Percentiles rank a stretch among this genome's conserved stretches.
These are phyloP conservation scores for Lamellibrachia satsuma DNA, from an alignment of 2,888 invertebrate species.

Conservation along the genomic window DNA sequence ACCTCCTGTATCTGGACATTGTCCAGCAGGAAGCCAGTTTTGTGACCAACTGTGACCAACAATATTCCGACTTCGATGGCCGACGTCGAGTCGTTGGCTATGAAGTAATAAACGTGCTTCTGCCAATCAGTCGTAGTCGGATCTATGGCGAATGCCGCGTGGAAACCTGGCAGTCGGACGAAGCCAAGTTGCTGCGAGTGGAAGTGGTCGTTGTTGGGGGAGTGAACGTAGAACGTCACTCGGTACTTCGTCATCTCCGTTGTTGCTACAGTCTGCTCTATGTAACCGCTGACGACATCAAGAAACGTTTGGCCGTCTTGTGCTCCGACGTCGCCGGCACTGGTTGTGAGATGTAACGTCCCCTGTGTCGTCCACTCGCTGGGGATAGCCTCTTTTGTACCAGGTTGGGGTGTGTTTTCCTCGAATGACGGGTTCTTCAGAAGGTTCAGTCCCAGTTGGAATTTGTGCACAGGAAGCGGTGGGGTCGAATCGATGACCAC, in stretches of 20 bases:
- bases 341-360: not conserved
- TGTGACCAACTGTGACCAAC: not conserved
- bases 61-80: not conserved
- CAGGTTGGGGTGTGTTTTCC: not conserved
- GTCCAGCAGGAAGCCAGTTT: not conserved
- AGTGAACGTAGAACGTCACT: not conserved
- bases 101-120: not conserved
- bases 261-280: not conserved
- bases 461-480: not conserved
- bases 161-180: not conserved
- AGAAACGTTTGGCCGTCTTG: not conserved
- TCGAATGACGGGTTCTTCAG: not conserved
- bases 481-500: not conserved
- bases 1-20: conserved; percentile 18
- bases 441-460: not conserved
- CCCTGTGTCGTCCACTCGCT: not conserved
- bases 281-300: not conserved
- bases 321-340: not conserved
- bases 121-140: not conserved
- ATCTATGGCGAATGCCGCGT: not conserved
- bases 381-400: not conserved
- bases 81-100: not conserved
- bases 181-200: not conserved
- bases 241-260: not conserved
- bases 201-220: not conserved